Percentiles rank a stretch among this genome's conserved stretches.
Conservation (phyloP, 2,113 vertebrate genomes). For the Pleuronectes platessa region DNA sequence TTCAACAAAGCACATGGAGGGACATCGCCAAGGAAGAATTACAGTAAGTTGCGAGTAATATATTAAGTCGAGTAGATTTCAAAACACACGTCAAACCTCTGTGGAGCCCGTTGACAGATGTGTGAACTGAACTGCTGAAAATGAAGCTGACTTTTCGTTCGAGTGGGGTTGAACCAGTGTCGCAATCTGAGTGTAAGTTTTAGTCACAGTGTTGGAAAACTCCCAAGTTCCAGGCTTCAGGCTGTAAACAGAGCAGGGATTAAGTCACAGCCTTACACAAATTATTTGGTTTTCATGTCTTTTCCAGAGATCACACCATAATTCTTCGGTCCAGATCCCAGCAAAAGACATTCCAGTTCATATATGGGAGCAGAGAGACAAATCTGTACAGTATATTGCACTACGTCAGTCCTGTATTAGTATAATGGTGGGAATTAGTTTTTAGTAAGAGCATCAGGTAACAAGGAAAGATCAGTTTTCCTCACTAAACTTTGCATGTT, state of each 20-base stretch:
- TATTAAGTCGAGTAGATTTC: constrained; percentile 6
- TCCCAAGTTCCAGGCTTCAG: constrained; percentile 52
- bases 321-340: constrained; percentile 41
- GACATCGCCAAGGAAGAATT: neutral
- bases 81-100: constrained; percentile 9
- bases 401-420: neutral
- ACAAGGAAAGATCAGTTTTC: neutral
- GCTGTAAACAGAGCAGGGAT: constrained; percentile 61
- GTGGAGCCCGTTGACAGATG: constrained; percentile 4
- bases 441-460: neutral
- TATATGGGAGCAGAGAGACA: constrained; percentile 55
- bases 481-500: neutral
- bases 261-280: constrained; percentile 61
- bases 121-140: constrained; percentile 35
- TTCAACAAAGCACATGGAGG: neutral
- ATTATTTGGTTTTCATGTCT: constrained; percentile 71
- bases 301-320: constrained; percentile 44
- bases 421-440: neutral
- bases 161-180: constrained; percentile 33
- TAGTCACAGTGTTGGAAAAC: constrained; percentile 47
- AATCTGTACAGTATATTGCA: neutral
- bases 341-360: constrained; percentile 52
- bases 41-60: neutral
- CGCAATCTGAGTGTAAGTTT: constrained; percentile 57
- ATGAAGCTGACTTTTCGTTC: constrained; percentile 29